Percentiles rank a stretch among this genome's conserved stretches.
phyloP scores from a whole-genome alignment of 2,797 vertebrate species.

The Scolopax rusticola region DNA sequence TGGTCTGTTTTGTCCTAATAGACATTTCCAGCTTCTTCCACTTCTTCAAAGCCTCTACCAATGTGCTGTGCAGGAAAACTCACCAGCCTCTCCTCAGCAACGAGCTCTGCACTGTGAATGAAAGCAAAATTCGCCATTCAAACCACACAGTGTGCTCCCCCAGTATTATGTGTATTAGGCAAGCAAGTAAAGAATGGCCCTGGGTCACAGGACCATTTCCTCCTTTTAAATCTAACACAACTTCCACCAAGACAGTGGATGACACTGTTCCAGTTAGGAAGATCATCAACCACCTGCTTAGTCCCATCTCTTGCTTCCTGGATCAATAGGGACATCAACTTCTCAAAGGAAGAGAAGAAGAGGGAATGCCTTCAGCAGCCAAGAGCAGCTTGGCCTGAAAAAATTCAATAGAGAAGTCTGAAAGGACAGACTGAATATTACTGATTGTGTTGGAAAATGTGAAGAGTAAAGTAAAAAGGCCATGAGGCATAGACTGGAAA shows the following conservation, averaged over 20 bases:
- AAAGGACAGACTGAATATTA: neutral
- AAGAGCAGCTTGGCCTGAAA: neutral
- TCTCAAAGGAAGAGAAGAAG: neutral
- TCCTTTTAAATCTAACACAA: neutral
- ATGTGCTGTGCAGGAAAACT: neutral
- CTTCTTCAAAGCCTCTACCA: conserved; percentile 11
- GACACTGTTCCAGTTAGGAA: neutral
- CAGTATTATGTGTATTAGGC: neutral
- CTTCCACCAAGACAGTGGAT: neutral
- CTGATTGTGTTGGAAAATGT: neutral
- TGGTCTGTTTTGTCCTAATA: neutral
- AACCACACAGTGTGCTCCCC: neutral
- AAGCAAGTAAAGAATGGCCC: neutral
- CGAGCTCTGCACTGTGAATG: conserved; percentile 4
- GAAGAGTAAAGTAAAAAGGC: neutral
- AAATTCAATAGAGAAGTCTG: neutral
- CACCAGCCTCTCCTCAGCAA: conserved; percentile 2
- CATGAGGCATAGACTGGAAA: neutral
- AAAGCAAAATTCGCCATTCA: conserved; percentile 29
- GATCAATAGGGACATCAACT: neutral
- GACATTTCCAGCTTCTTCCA: neutral
- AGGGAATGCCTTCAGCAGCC: neutral
- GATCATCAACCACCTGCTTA: neutral
- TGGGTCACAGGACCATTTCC: neutral
- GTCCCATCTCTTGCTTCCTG: neutral